Base-by-base conservation (phyloP, 1,140 invertebrate genomes). In the Berghia stephanieae region DNA sequence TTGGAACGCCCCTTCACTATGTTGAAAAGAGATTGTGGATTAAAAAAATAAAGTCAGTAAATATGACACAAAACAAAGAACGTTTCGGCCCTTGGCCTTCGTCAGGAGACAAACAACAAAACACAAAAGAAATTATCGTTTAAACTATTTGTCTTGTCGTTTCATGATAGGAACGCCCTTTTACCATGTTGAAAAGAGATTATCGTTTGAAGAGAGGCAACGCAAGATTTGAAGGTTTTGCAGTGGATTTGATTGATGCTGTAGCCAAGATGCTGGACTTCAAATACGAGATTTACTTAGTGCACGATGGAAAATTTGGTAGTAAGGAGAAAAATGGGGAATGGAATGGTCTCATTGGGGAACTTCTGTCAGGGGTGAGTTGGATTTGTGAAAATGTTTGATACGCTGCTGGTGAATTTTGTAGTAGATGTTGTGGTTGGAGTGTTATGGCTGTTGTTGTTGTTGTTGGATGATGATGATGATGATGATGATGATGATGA, bases 341-440 rank as follows among this genome's bases (percentile, higher is more conserved):
- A 81, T 99, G 97, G 97, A 98, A 98, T 85, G 98, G 98, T 52
- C 96, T 99, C 93, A 94, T 99, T 66, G 97, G 97, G 44, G 97
- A 98, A 91, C 92, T 99, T 75, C 93, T 99, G 27, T 92, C 95
- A 86, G 94, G 95, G 92, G 97, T 97, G 92, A 93, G 92, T 85
- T 55, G 40, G n/a, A 49, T n/a, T 57, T 46, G 18, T 49, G 24
- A 8, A 16, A n/a, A 0, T 6, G 49, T 21, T 24, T 52, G 8
- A 21, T 4, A 0, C 21, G n/a, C 55, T 21, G 5, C 24, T 0
- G 21, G 10, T 49, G 46, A n/a, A 49, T 49, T 49, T 49, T 49
- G 10, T 49, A 13, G 10, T 49, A 13, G 10, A 13, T 49, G n/a
- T 13, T 49, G 46, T 13, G n/a, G n/a, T 49, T 13, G 10, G n/a